A percentile compares a stretch with the other conserved stretches of the same genome.
Conservation (phyloP, 2,888 invertebrate genomes). For the Zaprionus bogoriensis region DNA sequence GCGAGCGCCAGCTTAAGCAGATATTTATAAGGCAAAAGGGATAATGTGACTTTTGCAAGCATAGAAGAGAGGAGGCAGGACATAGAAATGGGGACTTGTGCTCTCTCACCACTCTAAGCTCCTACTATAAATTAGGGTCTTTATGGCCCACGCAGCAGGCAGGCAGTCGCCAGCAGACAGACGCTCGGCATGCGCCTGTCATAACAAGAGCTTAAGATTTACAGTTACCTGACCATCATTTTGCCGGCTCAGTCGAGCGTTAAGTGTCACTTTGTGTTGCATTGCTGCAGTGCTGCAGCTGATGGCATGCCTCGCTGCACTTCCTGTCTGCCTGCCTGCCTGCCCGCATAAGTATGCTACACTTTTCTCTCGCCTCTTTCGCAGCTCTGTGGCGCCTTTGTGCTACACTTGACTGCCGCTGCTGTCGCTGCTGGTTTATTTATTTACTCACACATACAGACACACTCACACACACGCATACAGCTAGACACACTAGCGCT, state of each 20-base stretch:
- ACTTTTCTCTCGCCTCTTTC: slow-evolving; percentile 9
- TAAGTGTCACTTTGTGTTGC: slow-evolving; percentile 56
- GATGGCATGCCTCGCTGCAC: slow-evolving; percentile 58
- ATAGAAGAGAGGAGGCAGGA: no score
- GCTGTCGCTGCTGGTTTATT: slow-evolving; percentile 35
- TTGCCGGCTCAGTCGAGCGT: not conserved
- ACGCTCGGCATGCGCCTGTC: no score
- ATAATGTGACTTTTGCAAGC: slow-evolving; percentile 53
- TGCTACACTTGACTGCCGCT: slow-evolving; percentile 36
- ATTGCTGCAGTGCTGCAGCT: slow-evolving; percentile 47
- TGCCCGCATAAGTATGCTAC: slow-evolving; percentile 53
- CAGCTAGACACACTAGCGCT: no score
- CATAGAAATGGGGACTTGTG: not conserved
- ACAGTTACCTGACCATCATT: slow-evolving; percentile 10
- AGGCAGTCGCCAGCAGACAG: not conserved
- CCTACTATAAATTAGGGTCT: slow-evolving; percentile 45
- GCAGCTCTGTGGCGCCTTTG: slow-evolving; percentile 33
- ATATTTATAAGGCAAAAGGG: slow-evolving; percentile 58
- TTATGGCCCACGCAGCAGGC: slow-evolving; percentile 28
- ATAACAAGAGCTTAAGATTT: slow-evolving; percentile 30
- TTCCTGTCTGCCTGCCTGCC: slow-evolving; percentile 33
- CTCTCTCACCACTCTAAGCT: slow-evolving; percentile 2
- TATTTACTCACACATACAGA: slow-evolving; percentile 33
- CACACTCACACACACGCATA: slow-evolving; percentile 1
- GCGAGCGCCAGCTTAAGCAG: slow-evolving; percentile 50